Conservation (phyloP, 2,113 vertebrate species). For the Psilopogon haemacephalus region DNA sequence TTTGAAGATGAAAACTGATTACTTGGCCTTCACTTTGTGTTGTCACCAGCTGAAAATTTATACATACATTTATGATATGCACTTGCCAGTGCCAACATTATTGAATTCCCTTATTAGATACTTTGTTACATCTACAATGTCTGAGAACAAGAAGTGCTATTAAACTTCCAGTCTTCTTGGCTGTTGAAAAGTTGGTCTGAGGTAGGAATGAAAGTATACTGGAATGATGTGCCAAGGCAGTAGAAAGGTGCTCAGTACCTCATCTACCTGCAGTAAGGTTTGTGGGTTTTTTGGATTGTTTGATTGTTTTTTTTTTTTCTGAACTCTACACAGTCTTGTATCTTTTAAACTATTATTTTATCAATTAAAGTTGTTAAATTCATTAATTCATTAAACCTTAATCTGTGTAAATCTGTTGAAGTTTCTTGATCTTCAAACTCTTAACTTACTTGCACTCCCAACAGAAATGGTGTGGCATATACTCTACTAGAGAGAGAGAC, state of each 20-base stretch:
- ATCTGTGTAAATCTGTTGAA: neutral
- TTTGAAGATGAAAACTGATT: neutral
- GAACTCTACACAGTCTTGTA: neutral
- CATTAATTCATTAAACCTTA: constrained; percentile 17
- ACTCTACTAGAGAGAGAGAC: neutral
- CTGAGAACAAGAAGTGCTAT: neutral
- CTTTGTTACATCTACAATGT: neutral
- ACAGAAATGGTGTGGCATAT: neutral
- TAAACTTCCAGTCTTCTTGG: neutral
- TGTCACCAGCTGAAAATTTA: neutral
- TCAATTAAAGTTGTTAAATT: constrained; percentile 16
- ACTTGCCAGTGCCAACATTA: neutral
- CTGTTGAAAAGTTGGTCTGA: neutral
- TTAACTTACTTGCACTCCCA: neutral
- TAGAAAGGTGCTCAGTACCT: neutral
- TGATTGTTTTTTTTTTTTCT: no score
- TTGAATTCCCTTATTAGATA: neutral
- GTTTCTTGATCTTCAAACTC: constrained; percentile 11
- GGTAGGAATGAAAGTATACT: neutral
- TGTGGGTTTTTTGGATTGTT: neutral
- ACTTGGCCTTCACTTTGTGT: neutral
- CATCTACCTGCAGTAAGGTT: neutral
- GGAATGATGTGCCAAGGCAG: accelerated
- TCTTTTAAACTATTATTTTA: constrained; percentile 1
- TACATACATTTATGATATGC: neutral